Conservation (phyloP, 37 sponge, comb jelly and placozoan genomes). For the Aplysina aerophoba region DNA sequence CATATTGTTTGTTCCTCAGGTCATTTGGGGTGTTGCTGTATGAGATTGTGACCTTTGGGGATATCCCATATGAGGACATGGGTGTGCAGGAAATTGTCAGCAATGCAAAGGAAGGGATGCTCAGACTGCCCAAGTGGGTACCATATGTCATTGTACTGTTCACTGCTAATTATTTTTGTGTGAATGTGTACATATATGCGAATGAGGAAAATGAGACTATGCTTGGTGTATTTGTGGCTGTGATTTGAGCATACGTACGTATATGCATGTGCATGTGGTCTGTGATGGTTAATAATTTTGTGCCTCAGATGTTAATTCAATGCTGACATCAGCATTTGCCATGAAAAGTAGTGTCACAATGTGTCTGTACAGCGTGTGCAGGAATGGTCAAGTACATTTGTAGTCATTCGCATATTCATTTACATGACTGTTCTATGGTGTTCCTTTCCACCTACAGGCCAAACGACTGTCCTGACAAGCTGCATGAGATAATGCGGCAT, state of each 20-base stretch:
- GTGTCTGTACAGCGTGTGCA: too few species aligned
- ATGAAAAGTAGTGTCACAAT: too few species aligned
- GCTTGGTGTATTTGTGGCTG: too few species aligned
- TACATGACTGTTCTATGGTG: background rate
- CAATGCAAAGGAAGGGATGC: slow-evolving; percentile 33
- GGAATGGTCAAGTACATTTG: background rate
- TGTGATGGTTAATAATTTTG: too few species aligned
- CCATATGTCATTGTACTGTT: background rate
- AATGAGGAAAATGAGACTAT: background rate
- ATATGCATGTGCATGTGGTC: too few species aligned
- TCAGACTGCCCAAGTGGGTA: slow-evolving; percentile 35
- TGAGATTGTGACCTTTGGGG: slow-evolving; percentile 67
- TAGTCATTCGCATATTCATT: background rate
- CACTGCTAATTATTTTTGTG: background rate
- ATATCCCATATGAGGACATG: slow-evolving; percentile 24
- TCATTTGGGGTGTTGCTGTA: slow-evolving; percentile 71
- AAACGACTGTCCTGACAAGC: slow-evolving; percentile 35
- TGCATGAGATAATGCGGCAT: slow-evolving; percentile 19
- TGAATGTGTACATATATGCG: background rate
- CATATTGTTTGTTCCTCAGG: too few species aligned
- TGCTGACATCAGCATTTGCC: too few species aligned
- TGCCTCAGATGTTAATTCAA: too few species aligned
- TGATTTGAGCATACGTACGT: too few species aligned
- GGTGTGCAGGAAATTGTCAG: slow-evolving; percentile 43
- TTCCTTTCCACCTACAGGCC: slow-evolving; percentile 21